Percentiles rank a stretch among this genome's conserved stretches.
These are phyloP conservation scores for Charanyca ferruginea DNA, from an alignment of 2,888 invertebrate genomes.

Conservation along the genomic window DNA sequence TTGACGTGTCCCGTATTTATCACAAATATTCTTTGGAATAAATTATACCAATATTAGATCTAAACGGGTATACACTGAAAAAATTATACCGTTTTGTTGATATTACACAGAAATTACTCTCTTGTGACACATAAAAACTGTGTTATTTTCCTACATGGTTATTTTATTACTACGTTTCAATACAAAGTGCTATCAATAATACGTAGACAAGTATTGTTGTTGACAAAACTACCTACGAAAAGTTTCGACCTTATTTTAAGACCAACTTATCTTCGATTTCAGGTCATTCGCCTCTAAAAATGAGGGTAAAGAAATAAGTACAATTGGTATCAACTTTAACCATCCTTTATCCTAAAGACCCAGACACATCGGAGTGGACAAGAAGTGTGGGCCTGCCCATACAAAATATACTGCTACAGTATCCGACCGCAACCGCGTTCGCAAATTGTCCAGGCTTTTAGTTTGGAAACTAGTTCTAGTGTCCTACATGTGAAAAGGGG, in stretches of 20 bases:
- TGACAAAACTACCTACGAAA: neutral
- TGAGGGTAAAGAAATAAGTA: neutral
- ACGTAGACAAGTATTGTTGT: neutral
- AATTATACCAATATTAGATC: neutral
- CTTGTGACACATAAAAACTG: neutral
- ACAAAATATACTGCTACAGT: no score
- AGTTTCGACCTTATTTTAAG: neutral
- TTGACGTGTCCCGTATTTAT: no score
- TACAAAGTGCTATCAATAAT: neutral
- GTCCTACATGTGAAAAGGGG: no score
- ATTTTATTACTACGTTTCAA: neutral
- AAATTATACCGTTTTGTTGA: neutral
- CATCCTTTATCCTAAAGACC: no score
- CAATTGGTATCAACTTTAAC: slow-evolving; percentile 21
- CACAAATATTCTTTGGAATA: neutral
- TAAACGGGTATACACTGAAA: neutral
- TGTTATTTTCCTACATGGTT: slow-evolving; percentile 1
- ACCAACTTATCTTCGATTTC: neutral
- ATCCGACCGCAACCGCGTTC: no score
- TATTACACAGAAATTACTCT: slow-evolving; percentile 7
- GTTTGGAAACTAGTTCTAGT: no score
- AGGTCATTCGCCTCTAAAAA: slow-evolving; percentile 12
- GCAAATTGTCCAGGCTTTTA: no score
- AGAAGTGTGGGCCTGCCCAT: no score
- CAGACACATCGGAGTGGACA: no score